Conservation (phyloP, 1,140 invertebrate genomes). For the Leptonema lineaticorne region DNA sequence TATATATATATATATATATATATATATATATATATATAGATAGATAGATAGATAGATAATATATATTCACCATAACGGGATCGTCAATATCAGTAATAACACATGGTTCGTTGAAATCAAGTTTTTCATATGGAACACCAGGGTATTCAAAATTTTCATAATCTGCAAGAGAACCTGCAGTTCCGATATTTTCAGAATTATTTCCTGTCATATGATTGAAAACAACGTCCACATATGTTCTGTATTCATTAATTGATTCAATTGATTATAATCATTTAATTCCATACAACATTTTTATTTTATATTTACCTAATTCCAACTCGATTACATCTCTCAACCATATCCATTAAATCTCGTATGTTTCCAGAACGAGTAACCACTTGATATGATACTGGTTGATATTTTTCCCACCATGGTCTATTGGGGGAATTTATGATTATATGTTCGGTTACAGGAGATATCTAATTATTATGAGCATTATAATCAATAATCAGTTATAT, state of each 20-base stretch:
- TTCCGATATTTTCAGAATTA: constrained; percentile 49
- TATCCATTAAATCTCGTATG: constrained; percentile 65
- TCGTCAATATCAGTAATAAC: constrained; percentile 48
- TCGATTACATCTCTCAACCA: constrained; percentile 72
- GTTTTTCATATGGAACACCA: constrained; percentile 52
- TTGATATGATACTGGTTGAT: constrained; percentile 87
- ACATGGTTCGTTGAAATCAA: constrained; percentile 57
- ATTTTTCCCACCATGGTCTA: constrained; percentile 82
- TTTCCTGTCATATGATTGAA: constrained; percentile 76
- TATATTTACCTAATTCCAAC: constrained; percentile 68
- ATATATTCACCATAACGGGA: constrained; percentile 43
- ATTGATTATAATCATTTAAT: no score
- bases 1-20: no score
- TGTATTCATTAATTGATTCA: constrained; percentile 44
- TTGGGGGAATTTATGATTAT: constrained; percentile 48
- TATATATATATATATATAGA: no score
- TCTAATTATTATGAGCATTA: constrained; percentile 46
- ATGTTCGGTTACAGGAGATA: constrained; percentile 64
- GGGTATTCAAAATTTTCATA: constrained; percentile 50
- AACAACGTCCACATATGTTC: constrained; percentile 74
- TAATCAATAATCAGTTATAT: no score
- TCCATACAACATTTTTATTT: no score
- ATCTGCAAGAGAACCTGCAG: constrained; percentile 54
- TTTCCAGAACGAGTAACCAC: constrained; percentile 76
- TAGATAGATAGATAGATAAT: neutral